phyloP scores from a whole-genome alignment of 2,888 invertebrate species.

The Seira sanloemensis region DNA sequence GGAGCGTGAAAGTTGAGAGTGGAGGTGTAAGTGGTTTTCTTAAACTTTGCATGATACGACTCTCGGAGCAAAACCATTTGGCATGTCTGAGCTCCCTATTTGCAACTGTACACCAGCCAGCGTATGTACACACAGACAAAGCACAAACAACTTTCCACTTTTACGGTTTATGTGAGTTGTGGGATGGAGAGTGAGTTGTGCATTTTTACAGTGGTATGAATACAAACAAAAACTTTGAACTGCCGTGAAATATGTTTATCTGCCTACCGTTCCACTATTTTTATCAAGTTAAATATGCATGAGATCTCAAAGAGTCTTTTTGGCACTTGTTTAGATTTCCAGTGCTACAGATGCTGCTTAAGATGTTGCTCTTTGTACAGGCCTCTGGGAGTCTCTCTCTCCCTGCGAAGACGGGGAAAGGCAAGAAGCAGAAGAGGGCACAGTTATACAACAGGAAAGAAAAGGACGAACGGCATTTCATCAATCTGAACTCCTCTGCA shows the following conservation, averaged over 20 bases:
- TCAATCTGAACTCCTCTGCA: too few relatives aligned
- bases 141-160: background rate
- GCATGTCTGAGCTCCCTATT: too few relatives aligned
- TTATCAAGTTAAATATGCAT: constrained; percentile 50
- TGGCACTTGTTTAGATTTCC: constrained; percentile 2
- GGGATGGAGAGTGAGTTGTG: background rate
- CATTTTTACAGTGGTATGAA: background rate
- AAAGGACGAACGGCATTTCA: too few relatives aligned
- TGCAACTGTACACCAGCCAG: too few relatives aligned
- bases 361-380: too few relatives aligned
- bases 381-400: too few relatives aligned
- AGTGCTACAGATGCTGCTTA: background rate
- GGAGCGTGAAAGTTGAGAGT: constrained; percentile 41
- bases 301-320: constrained; percentile 18
- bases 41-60: background rate
- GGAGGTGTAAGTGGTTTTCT: constrained; percentile 45
- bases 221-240: background rate
- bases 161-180: background rate
- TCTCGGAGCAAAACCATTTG: background rate
- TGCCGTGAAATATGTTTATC: background rate
- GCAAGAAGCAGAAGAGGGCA: too few relatives aligned
- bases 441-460: too few relatives aligned
- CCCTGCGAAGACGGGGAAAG: too few relatives aligned
- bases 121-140: background rate
- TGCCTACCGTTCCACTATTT: background rate